Base-by-base conservation (phyloP, 2,888 invertebrate species). In the Oegoconia quadripuncta region DNA sequence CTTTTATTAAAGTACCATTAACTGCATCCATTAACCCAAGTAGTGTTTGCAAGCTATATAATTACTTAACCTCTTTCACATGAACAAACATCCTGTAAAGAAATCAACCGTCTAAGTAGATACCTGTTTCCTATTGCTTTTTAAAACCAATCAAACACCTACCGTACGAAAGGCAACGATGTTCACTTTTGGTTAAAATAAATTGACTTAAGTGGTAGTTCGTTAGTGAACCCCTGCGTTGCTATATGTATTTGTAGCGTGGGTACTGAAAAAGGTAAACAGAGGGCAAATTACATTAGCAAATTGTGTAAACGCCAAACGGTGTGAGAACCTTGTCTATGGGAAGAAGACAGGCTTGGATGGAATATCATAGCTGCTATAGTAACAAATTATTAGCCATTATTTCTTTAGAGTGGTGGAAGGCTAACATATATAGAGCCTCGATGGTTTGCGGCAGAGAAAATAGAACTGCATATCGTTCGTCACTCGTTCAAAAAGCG, bases 281-380 rank as follows among this genome's bases (percentile, higher is more conserved):
- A 51, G 33, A 40, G 46, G 52, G 63, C 56, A 66, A 67, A 68
- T 66, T 64, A 64, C 66, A 71, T 73, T 74, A 73, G 73, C 74
- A 62, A 73, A 71, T 66, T 54, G 55, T 58, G 50, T 49, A 52
- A 46, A 49, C 52, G 53, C 47, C 59, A 59, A 64, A 59, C 53
- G 44, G 42, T 68, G 70, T 71, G 72, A 48, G 71, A 69, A 64
- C 43, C 7, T 8, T 35, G 39, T 39, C 41, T 56, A 61, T 67
- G 69, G 64, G 69, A 67, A 32, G 18, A 18, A 26, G 34, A 25
- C 34, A 17, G 30, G 17, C n/a, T n/a, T n/a, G n/a, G n/a, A n/a
- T n/a, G n/a, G n/a, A n/a, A n/a, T n/a, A n/a, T n/a, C n/a, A n/a
- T n/a, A n/a, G n/a, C n/a, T n/a, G n/a, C n/a, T n/a, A n/a, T n/a